phyloP scores from a whole-genome alignment of 2,113 vertebrate species.

The Neotragus pygmaeus region DNA sequence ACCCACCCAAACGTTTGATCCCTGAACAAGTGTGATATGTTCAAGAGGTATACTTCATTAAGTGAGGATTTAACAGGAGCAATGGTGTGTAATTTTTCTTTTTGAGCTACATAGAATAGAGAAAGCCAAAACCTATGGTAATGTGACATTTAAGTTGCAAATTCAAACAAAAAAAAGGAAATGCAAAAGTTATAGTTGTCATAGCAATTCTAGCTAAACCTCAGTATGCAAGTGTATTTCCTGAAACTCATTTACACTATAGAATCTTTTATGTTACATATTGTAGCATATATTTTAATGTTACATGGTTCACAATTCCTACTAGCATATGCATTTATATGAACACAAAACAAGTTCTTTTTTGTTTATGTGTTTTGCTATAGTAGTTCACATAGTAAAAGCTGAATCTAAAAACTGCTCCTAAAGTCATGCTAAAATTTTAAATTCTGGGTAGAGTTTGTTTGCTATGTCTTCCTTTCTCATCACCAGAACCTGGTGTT shows the following conservation, averaged over 20 bases:
- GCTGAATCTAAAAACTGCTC: not conserved
- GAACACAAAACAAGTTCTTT: slow-evolving; percentile 12
- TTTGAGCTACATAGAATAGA: slow-evolving; percentile 18
- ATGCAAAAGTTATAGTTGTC: slow-evolving; percentile 56
- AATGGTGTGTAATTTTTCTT: slow-evolving; percentile 42
- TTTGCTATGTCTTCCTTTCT: not conserved
- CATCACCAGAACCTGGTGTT: not conserved
- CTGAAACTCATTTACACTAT: not conserved
- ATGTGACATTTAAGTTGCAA: slow-evolving; percentile 68
- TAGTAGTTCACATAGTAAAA: not conserved
- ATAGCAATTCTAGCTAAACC: slow-evolving; percentile 53
- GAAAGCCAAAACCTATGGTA: slow-evolving; percentile 64
- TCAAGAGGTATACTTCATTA: slow-evolving; percentile 50
- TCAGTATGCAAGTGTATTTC: not conserved
- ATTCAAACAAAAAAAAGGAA: slow-evolving; percentile 58
- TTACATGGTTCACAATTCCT: not conserved
- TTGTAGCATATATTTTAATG: not conserved
- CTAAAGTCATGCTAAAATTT: slow-evolving; percentile 1
- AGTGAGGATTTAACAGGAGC: slow-evolving; percentile 35
- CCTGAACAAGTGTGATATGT: not conserved
- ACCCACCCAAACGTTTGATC: not conserved
- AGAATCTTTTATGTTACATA: not conserved
- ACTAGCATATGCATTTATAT: not conserved
- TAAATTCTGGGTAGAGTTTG: not conserved
- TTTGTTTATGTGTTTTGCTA: not conserved